phyloP scores from a whole-genome alignment of 2,888 invertebrate genomes.

The Temnothorax rugatulus region DNA sequence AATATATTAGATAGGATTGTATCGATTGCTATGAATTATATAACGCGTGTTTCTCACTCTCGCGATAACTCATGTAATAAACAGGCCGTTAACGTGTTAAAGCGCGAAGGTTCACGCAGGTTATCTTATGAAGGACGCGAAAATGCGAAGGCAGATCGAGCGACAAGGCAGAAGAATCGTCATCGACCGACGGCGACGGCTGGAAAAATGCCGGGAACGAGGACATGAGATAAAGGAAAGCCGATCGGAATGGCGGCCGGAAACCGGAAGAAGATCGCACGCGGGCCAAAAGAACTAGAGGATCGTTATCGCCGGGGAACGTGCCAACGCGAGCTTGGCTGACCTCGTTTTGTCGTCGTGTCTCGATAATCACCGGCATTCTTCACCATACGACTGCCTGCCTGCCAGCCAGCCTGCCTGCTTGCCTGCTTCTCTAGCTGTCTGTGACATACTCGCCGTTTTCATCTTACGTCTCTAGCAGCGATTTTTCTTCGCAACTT shows the following conservation, averaged over 20 bases:
- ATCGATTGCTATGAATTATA: background rate
- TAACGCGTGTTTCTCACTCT: conserved; percentile 16
- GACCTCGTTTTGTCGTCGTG: conserved; percentile 64
- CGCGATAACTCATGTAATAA: conserved; percentile 17
- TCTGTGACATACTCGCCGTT: conserved; percentile 5
- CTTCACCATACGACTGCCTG: conserved; percentile 1
- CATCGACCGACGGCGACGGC: conserved; percentile 12
- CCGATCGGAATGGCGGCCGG: conserved; percentile 47
- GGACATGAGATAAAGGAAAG: conserved; percentile 52
- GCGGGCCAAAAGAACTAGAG: conserved; percentile 60
- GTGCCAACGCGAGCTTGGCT: conserved; percentile 62
- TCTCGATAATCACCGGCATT: conserved; percentile 59
- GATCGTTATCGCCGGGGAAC: conserved; percentile 66
- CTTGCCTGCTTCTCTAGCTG: background rate
- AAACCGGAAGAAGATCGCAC: conserved; percentile 69
- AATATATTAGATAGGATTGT: background rate
- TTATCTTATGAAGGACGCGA: conserved; percentile 23
- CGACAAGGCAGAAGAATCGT: background rate
- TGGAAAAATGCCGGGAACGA: conserved; percentile 22
- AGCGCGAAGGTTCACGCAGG: background rate
- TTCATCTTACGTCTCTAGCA: conserved; percentile 22
- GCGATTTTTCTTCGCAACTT: conserved; percentile 15
- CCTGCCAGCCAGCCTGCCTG: background rate
- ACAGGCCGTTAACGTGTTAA: conserved; percentile 22
- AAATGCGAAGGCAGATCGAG: background rate